Percentiles rank a stretch among this genome's conserved stretches.
Evolutionary conservation across 2,113 vertebrate species (phyloP).

Genomic region (Cryptomyrus ogoouensis): DNA sequence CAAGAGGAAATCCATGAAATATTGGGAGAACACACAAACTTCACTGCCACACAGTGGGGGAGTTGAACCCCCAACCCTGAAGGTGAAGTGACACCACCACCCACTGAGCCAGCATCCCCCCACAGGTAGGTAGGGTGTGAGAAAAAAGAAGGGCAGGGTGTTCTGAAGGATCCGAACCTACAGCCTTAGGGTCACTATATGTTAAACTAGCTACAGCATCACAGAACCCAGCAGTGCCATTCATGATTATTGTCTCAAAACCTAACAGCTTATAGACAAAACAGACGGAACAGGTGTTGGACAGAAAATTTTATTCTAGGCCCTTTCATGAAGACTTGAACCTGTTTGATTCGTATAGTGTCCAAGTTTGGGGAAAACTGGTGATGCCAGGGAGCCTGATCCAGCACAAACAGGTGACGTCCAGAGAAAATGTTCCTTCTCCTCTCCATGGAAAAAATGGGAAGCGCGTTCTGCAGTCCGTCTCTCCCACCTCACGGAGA

Average conservation of each 20-base stretch:
- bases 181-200: neutral
- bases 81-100: neutral
- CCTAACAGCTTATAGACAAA: neutral
- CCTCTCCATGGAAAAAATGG: neutral
- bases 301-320: neutral
- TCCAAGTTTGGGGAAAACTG: neutral
- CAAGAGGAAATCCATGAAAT: neutral
- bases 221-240: neutral
- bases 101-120: neutral
- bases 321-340: neutral
- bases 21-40: neutral
- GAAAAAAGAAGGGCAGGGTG: neutral
- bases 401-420: neutral
- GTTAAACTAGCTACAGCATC: neutral
- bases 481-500: neutral
- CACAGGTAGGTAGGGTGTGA: neutral
- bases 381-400: neutral
- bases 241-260: neutral
- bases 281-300: neutral
- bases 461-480: neutral
- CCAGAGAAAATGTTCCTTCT: neutral
- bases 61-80: neutral
- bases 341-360: neutral
- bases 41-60: neutral
- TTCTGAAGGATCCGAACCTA: neutral